These are phyloP conservation scores for Dromas ardeola DNA, from an alignment of 2,113 vertebrate species.

Conservation along the genomic window DNA sequence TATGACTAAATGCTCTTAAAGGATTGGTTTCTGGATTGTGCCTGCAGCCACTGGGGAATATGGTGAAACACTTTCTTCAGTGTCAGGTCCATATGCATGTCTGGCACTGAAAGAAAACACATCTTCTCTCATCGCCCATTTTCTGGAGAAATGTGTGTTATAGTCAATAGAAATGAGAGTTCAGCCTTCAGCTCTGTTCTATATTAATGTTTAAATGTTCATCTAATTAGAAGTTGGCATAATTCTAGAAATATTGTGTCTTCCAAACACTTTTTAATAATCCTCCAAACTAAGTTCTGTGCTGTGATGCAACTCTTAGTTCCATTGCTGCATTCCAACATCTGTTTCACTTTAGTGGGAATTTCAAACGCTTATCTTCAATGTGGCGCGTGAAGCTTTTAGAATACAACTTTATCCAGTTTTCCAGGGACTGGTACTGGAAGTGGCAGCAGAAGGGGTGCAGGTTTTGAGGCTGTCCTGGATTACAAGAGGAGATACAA, in stretches of 20 bases:
- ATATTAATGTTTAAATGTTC: neutral
- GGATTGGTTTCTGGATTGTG: neutral
- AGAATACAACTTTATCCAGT: neutral
- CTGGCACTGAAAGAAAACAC: neutral
- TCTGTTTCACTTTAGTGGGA: conserved; percentile 52
- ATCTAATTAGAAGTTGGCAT: neutral
- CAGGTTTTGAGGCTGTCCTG: neutral
- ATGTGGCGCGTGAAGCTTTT: neutral
- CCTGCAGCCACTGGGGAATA: neutral
- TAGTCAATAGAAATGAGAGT: neutral
- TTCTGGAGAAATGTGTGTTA: neutral
- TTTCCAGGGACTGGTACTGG: neutral
- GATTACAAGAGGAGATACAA: neutral
- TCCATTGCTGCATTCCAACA: conserved; percentile 26
- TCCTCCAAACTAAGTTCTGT: neutral
- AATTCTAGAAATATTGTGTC: neutral
- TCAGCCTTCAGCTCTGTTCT: conserved; percentile 1
- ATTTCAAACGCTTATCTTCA: neutral
- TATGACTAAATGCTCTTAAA: conserved; percentile 7
- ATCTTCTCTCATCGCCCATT: neutral
- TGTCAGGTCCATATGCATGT: neutral
- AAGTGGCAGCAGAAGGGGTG: neutral
- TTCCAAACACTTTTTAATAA: neutral
- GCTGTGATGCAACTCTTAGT: neutral
- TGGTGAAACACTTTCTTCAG: neutral